These are phyloP conservation scores for Drosophila macrothrix DNA, from an alignment of 2,888 invertebrate species.

Conservation along the genomic window DNA sequence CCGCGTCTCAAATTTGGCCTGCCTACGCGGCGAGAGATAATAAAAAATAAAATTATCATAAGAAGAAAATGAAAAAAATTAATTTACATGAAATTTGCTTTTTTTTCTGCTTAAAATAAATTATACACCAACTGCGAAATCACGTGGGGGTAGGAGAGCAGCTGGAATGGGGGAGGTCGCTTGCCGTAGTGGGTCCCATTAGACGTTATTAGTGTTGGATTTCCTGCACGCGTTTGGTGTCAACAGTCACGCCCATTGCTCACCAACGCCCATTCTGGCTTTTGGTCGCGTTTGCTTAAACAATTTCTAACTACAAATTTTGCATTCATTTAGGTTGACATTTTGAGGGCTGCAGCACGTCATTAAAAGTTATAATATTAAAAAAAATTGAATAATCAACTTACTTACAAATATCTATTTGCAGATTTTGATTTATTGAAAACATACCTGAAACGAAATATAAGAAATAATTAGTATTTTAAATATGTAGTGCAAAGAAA, in stretches of 20 bases:
- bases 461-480: conserved; percentile 19
- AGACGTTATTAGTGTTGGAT: conserved; percentile 59
- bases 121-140: conserved; percentile 36
- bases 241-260: conserved; percentile 41
- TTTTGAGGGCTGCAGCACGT: not conserved
- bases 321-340: conserved; percentile 9
- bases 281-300: conserved; percentile 22
- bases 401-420: conserved; percentile 30
- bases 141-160: not conserved
- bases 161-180: not conserved
- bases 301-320: not conserved
- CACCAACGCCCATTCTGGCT: conserved; percentile 5
- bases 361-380: conserved; percentile 5
- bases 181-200: conserved; percentile 37
- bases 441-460: conserved; percentile 55
- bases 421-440: not conserved
- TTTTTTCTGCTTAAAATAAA: conserved; percentile 48
- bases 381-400: conserved; percentile 25
- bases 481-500: not conserved
- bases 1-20: conserved; percentile 24
- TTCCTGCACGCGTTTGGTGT: conserved; percentile 44
- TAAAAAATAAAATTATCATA: conserved; percentile 62
- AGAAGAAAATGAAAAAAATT: conserved; percentile 64
- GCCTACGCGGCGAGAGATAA: conserved; percentile 47
- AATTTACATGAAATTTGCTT: conserved; percentile 71